Conservation (phyloP, 2,113 vertebrate species). For the Rallus limicola region DNA sequence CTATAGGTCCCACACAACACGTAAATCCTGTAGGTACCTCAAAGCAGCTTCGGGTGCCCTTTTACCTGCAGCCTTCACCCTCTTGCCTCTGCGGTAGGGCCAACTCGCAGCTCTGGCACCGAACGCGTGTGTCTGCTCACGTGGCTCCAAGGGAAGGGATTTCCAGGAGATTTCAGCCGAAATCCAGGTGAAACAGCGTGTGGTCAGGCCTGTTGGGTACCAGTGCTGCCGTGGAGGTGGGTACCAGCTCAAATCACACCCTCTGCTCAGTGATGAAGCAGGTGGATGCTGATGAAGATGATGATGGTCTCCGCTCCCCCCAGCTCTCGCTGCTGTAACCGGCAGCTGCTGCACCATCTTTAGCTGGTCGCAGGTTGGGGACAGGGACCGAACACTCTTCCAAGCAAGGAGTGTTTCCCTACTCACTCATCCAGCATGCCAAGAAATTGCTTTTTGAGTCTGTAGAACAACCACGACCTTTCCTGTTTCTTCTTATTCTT, state of each 20-base stretch:
- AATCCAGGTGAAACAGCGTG: not conserved
- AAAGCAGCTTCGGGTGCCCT: not conserved
- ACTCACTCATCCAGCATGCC: not conserved
- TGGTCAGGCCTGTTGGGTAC: fast-evolving
- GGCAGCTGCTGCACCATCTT: not conserved
- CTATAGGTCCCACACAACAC: not conserved
- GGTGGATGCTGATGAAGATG: not conserved
- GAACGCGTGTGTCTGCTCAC: fast-evolving
- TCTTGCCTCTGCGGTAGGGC: fast-evolving
- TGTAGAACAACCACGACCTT: slow-evolving; percentile 28
- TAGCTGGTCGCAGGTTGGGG: not conserved
- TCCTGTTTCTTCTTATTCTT: slow-evolving; percentile 60
- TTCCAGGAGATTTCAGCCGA: not conserved
- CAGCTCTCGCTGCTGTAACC: not conserved
- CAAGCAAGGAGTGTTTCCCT: not conserved
- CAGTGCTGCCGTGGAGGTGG: fast-evolving
- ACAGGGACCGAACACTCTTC: fast-evolving
- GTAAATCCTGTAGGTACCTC: not conserved
- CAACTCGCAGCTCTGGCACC: not conserved
- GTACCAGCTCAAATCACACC: not conserved
- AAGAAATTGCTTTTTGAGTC: not conserved
- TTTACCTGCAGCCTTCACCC: not conserved
- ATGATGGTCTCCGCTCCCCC: fast-evolving
- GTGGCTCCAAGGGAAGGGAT: not conserved
- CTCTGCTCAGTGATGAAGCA: not conserved